Conservation (phyloP, 1,140 invertebrate genomes). For the Drosophila malerkotliana region DNA sequence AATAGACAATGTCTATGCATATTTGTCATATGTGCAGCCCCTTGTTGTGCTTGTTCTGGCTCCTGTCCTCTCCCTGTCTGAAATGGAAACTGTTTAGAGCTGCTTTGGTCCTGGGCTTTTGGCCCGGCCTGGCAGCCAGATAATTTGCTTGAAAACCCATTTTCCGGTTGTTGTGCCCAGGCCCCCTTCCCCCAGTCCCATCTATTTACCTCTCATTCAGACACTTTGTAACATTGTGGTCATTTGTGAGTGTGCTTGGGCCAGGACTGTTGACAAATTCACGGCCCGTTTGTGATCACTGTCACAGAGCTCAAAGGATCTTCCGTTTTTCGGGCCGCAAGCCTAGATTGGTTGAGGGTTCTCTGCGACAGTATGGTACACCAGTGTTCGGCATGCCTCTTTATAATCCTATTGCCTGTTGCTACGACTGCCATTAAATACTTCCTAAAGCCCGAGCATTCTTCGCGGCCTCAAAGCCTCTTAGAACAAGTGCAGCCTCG, state of each 20-base stretch:
- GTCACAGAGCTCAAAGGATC: slow-evolving; percentile 34
- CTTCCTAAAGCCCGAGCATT: slow-evolving; percentile 35
- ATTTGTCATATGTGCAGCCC: slow-evolving; percentile 63
- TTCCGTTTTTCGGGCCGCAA: slow-evolving; percentile 1
- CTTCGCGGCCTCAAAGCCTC: slow-evolving; percentile 44
- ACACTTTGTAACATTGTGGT: slow-evolving; percentile 10
- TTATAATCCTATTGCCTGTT: slow-evolving; percentile 5
- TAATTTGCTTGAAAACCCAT: slow-evolving; percentile 82
- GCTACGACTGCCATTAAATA: slow-evolving; percentile 38
- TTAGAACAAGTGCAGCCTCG: slow-evolving; percentile 45
- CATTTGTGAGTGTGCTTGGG: slow-evolving; percentile 11
- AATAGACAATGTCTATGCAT: slow-evolving; percentile 79
- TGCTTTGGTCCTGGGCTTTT: slow-evolving; percentile 39
- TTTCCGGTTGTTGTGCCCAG: slow-evolving; percentile 67
- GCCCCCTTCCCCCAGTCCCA: slow-evolving; percentile 1
- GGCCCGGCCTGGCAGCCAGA: slow-evolving; percentile 50
- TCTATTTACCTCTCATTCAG: not conserved
- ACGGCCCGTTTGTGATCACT: slow-evolving; percentile 28
- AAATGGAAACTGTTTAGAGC: slow-evolving; percentile 77
- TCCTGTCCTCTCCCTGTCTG: slow-evolving; percentile 23
- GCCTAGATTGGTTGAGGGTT: not conserved
- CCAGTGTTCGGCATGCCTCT: not conserved
- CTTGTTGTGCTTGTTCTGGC: slow-evolving; percentile 40
- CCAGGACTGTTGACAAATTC: slow-evolving; percentile 25
- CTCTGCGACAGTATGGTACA: too few relatives aligned